These are phyloP conservation scores for Drosophila orena DNA, from an alignment of 1,140 invertebrate species.

Conservation along the genomic window DNA sequence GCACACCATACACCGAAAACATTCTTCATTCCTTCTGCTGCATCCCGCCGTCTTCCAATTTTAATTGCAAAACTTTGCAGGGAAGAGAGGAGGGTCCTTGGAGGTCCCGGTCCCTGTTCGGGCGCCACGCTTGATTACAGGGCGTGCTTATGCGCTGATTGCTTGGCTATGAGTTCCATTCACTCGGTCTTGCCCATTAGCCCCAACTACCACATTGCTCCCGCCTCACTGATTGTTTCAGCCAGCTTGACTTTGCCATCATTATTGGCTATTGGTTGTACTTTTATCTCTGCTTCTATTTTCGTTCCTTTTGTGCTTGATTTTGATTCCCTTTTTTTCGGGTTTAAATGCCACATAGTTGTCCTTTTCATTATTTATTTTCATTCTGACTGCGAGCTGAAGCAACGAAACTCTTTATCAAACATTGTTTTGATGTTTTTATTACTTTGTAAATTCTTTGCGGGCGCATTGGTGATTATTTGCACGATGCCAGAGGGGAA, in stretches of 20 bases:
- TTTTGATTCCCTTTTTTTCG: slow-evolving; percentile 33
- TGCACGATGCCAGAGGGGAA: slow-evolving; percentile 48
- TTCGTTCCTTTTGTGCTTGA: slow-evolving; percentile 40
- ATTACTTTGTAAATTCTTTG: slow-evolving; percentile 78
- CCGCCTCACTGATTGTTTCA: slow-evolving; percentile 44
- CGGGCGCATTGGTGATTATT: slow-evolving; percentile 54
- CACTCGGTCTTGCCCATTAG: slow-evolving; percentile 27
- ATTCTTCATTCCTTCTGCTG: slow-evolving; percentile 57
- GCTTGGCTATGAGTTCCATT: slow-evolving; percentile 67
- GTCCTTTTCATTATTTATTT: slow-evolving; percentile 75
- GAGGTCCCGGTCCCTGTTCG: slow-evolving; percentile 16
- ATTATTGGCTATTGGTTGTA: slow-evolving; percentile 72
- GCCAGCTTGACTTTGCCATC: slow-evolving; percentile 66
- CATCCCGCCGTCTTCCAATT: slow-evolving; percentile 61
- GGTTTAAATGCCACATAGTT: slow-evolving; percentile 59
- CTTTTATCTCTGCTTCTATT: slow-evolving; percentile 25
- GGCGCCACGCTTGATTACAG: slow-evolving; percentile 75
- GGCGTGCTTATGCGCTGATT: slow-evolving; percentile 81
- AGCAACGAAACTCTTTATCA: slow-evolving; percentile 55
- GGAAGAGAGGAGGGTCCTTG: not conserved
- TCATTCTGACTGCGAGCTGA: slow-evolving; percentile 34
- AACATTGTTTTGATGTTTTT: slow-evolving; percentile 75
- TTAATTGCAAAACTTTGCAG: slow-evolving; percentile 82
- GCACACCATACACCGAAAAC: slow-evolving; percentile 12
- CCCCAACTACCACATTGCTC: not conserved